Base-by-base conservation (phyloP, 2,888 invertebrate genomes). In the Cistogaster globosa region DNA sequence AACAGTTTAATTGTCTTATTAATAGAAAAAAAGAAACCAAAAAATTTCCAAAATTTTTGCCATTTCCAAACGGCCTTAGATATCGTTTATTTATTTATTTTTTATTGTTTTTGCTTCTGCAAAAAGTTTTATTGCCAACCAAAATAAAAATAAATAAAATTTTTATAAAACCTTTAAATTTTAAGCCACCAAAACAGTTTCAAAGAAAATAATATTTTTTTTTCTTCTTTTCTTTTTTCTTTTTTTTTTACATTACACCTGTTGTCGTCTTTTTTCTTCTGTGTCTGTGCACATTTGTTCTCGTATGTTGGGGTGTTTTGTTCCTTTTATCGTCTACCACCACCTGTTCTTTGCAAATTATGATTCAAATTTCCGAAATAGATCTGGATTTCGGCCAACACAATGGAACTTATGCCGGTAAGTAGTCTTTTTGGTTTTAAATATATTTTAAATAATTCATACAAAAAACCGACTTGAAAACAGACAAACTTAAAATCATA, bases 341-440 rank as follows among this genome's bases (percentile, higher is more conserved):
- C 62, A 20, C 18, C 36, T 65, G 36, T 7, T 57, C 36, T 20
- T 48, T 38, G 22, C n/a, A 53, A 57, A 63, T 42, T 42, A 45
- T 94, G 36, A 67, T 74, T 53, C 11, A 32, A 62, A 75, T 53
- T n/a, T 18, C 18, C 26, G 16, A 38, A 60, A 83, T 94, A 97
- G 97, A 94, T 96, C 89, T 97, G 97, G 97, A 94, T 96, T 90
- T 95, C 95, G 88, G 94, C 94, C 88, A 94, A 94, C 91, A 95
- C 94, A 63, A 94, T 94, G 93, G 96, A 96, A 89, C 94, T 94
- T 90, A 97, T 96, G 96, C 97, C 97, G 94, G 97, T 97, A 94
- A 96, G 96, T 90, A 60, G 3, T 6, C 55, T 26, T n/a, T 32
- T n/a, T 55, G 53, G 69, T 20, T 51, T 14, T 51, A 18, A 51